These are phyloP conservation scores for Ursus arctos DNA, from an alignment of 2,113 vertebrate species.

Conservation along the genomic window DNA sequence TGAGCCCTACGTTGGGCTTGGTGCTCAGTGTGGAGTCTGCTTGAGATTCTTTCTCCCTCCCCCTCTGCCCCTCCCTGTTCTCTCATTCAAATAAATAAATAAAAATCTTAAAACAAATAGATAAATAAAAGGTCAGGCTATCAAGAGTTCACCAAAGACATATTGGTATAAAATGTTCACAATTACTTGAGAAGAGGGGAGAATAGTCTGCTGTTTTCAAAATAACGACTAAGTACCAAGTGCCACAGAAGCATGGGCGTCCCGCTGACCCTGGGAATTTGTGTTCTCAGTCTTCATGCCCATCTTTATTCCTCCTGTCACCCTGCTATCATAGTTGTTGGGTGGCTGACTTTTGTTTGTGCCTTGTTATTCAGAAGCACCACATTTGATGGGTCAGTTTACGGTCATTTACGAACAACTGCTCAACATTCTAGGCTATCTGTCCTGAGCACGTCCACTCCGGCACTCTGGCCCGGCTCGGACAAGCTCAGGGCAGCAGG, in stretches of 20 bases:
- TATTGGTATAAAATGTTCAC: not conserved
- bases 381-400: not conserved
- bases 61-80: not conserved
- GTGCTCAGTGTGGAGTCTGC: not conserved
- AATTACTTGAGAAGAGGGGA: not conserved
- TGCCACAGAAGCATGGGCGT: not conserved
- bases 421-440: not conserved
- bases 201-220: not conserved
- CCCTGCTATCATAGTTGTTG: not conserved
- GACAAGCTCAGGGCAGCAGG: not conserved
- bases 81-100: not conserved
- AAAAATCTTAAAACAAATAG: not conserved
- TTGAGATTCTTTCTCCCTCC: not conserved
- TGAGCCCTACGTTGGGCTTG: not conserved
- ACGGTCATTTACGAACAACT: not conserved
- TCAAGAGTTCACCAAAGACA: not conserved
- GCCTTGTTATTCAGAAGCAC: not conserved
- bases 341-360: not conserved
- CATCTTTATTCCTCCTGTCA: not conserved
- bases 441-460: not conserved
- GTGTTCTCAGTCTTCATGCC: not conserved
- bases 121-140: not conserved
- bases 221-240: not conserved
- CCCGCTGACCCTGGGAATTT: not conserved
- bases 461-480: rapidly evolving